These are phyloP conservation scores for Protonemura montana DNA, from an alignment of 2,888 invertebrate species.

Conservation along the genomic window DNA sequence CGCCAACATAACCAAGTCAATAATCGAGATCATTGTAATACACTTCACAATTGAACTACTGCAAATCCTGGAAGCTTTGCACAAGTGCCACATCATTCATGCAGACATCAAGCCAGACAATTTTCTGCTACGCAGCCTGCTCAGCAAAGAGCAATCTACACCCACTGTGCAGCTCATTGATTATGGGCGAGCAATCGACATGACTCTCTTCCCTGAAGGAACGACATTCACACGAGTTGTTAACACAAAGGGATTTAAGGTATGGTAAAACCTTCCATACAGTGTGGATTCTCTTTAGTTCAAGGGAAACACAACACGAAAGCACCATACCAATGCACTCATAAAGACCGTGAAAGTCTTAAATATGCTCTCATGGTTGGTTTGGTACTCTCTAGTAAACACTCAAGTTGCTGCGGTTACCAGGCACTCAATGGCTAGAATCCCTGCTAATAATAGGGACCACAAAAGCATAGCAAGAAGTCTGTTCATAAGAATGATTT, in stretches of 20 bases:
- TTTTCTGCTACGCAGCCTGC: slow-evolving; percentile 79
- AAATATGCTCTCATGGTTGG: no score
- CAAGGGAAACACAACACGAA: no score
- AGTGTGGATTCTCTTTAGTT: no score
- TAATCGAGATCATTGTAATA: slow-evolving; percentile 67
- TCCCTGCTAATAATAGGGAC: no score
- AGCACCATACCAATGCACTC: no score
- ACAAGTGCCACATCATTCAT: slow-evolving; percentile 88
- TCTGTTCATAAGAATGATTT: no score
- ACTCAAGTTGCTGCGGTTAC: no score
- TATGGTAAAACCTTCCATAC: slow-evolving; percentile 52
- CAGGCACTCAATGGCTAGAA: no score
- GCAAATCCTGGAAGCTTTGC: slow-evolving; percentile 83
- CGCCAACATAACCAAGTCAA: not conserved
- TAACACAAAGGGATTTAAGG: slow-evolving; percentile 67
- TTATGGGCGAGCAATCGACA: slow-evolving; percentile 93
- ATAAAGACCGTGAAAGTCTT: no score
- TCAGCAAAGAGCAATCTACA: slow-evolving; percentile 68
- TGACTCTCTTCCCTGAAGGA: slow-evolving; percentile 80
- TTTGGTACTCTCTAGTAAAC: no score
- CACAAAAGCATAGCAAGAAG: no score
- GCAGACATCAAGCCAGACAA: slow-evolving; percentile 97
- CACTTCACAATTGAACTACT: slow-evolving; percentile 84
- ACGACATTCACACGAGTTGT: slow-evolving; percentile 80
- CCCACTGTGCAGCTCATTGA: slow-evolving; percentile 87